Evolutionary conservation across 2,113 vertebrate genomes (phyloP).

Genomic region (Vulpes ferrilata): DNA sequence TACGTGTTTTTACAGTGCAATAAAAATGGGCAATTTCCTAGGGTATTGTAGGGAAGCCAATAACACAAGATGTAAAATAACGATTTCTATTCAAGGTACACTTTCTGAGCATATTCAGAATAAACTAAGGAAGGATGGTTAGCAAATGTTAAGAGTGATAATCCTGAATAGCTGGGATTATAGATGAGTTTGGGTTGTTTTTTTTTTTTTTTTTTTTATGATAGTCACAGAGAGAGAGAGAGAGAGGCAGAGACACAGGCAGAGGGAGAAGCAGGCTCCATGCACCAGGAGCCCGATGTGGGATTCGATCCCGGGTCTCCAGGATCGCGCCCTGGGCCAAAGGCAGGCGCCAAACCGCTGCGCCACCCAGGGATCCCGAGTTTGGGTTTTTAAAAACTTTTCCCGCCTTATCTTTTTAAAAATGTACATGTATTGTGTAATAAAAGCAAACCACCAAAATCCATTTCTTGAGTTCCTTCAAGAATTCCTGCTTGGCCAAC

Average conservation of each 20-base stretch:
- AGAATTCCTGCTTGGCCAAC: not conserved
- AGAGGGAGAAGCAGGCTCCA: no score
- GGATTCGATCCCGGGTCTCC: no score
- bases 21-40: not conserved
- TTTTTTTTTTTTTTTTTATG: not conserved
- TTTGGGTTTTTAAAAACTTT: not conserved
- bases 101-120: not conserved
- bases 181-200: not conserved
- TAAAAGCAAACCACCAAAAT: not conserved
- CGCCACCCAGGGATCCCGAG: no score
- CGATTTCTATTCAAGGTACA: not conserved
- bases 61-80: not conserved
- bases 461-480: not conserved
- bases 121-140: not conserved
- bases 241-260: no score
- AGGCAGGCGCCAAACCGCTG: no score
- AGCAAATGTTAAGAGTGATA: not conserved
- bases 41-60: not conserved
- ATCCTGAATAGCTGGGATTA: not conserved
- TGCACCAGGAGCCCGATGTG: no score
- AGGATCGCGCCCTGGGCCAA: no score
- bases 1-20: not conserved
- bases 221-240: no score
- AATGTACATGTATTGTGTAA: not conserved
- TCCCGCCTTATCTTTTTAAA: not conserved